Percentiles rank a stretch among this genome's conserved stretches.
phyloP scores from a whole-genome alignment of 2,113 vertebrate species.

The Scolopax mira region DNA sequence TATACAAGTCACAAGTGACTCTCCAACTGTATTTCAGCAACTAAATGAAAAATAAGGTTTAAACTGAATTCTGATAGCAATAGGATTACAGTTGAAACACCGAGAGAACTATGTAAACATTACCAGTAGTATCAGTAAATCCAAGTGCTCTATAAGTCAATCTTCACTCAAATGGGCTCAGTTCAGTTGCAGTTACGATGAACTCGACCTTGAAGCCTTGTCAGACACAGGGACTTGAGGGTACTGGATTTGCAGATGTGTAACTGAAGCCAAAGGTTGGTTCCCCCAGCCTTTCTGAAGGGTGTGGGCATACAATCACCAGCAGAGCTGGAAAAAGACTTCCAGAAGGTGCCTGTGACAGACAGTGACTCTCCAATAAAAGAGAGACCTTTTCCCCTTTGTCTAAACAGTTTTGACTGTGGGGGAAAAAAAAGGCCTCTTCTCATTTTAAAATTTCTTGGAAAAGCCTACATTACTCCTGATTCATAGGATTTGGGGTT shows the following conservation, averaged over 20 bases:
- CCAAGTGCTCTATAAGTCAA: conserved; percentile 50
- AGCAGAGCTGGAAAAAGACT: background rate
- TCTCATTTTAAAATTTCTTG: background rate
- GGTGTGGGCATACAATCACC: background rate
- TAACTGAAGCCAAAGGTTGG: background rate
- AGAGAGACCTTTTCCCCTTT: background rate
- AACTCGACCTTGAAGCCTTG: conserved; percentile 15
- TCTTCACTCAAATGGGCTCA: background rate
- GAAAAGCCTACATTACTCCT: background rate
- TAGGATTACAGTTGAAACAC: conserved; percentile 56
- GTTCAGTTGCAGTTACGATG: background rate
- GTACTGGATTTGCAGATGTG: accelerated
- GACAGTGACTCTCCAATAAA: background rate
- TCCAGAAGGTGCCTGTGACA: background rate
- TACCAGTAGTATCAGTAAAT: conserved; percentile 25
- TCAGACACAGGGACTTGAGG: background rate
- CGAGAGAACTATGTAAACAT: conserved; percentile 55
- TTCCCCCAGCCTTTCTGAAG: background rate
- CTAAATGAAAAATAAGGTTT: conserved; percentile 58
- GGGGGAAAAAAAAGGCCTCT: background rate
- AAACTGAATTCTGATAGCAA: conserved; percentile 50
- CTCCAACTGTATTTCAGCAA: conserved; percentile 49
- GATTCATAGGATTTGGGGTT: background rate
- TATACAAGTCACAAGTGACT: background rate
- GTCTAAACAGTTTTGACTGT: background rate